phyloP scores from a whole-genome alignment of 1,140 invertebrate genomes.

The Drosophila mauritiana region DNA sequence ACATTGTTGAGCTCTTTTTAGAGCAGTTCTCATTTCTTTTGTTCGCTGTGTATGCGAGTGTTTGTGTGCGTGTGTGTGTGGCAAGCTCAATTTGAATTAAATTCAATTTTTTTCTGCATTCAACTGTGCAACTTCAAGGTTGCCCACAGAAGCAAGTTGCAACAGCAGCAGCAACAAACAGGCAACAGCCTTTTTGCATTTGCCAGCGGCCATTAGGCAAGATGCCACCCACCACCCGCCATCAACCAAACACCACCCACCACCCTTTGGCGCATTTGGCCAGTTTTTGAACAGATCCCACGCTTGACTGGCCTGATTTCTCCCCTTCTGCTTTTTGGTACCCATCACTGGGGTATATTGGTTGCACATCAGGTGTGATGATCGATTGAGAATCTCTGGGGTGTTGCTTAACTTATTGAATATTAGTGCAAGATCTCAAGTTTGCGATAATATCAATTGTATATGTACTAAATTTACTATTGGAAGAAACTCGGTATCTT shows the following conservation, averaged over 20 bases:
- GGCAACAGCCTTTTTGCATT: slow-evolving; percentile 58
- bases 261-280: slow-evolving; percentile 1
- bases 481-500: too few species aligned
- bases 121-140: slow-evolving; percentile 58
- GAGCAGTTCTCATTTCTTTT: slow-evolving; percentile 48
- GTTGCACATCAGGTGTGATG: not conserved
- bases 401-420: too few species aligned
- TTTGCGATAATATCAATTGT: too few species aligned
- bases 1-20: slow-evolving; percentile 50
- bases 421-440: too few species aligned
- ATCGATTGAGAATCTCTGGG: not conserved
- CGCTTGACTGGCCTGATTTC: slow-evolving; percentile 45
- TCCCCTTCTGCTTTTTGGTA: slow-evolving; percentile 10
- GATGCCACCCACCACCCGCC: not conserved
- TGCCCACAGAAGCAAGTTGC: slow-evolving; percentile 39
- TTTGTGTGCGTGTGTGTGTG: not conserved
- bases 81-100: slow-evolving; percentile 76
- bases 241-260: not conserved
- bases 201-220: slow-evolving; percentile 72
- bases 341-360: not conserved
- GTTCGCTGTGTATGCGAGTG: slow-evolving; percentile 20
- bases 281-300: slow-evolving; percentile 38
- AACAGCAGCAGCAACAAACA: slow-evolving; percentile 32
- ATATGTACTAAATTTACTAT: too few species aligned
- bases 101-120: slow-evolving; percentile 64